These are phyloP conservation scores for Deroplatys truncata DNA, from an alignment of 2,888 invertebrate genomes.

Conservation along the genomic window DNA sequence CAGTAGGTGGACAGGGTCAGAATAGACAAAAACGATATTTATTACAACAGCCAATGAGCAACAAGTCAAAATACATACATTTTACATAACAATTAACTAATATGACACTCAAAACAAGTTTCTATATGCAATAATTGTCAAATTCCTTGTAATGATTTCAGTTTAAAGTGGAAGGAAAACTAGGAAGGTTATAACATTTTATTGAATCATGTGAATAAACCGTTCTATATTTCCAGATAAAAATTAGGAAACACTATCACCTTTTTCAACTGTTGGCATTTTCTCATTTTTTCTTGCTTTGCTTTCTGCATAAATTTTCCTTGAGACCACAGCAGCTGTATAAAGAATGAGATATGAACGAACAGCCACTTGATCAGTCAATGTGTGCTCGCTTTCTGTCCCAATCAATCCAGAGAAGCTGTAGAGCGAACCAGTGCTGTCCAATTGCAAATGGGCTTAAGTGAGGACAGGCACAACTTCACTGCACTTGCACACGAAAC, in stretches of 20 bases:
- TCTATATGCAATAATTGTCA: conserved; percentile 20
- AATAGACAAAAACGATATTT: conserved; percentile 26
- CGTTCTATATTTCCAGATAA: conserved; percentile 18
- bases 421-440: neutral
- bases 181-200: conserved; percentile 9
- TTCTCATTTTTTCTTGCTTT: conserved; percentile 12
- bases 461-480: neutral
- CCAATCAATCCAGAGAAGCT: neutral
- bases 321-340: conserved; percentile 21
- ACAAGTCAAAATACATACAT: conserved; percentile 32
- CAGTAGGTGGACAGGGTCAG: neutral
- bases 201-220: conserved; percentile 4
- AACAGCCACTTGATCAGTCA: conserved; percentile 17
- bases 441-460: neutral
- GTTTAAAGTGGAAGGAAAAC: conserved; percentile 15
- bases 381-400: neutral
- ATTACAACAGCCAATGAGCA: conserved; percentile 31
- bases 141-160: conserved; percentile 4
- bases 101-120: conserved; percentile 17
- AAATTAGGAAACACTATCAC: conserved; percentile 30
- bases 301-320: conserved; percentile 26
- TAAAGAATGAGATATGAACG: conserved; percentile 23
- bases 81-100: conserved; percentile 29
- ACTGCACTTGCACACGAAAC: neutral
- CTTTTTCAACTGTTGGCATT: conserved; percentile 19